These are phyloP conservation scores for Zoanthus sansibaricus DNA, from an alignment of 92 coral and sea anemone species.

Conservation along the genomic window DNA sequence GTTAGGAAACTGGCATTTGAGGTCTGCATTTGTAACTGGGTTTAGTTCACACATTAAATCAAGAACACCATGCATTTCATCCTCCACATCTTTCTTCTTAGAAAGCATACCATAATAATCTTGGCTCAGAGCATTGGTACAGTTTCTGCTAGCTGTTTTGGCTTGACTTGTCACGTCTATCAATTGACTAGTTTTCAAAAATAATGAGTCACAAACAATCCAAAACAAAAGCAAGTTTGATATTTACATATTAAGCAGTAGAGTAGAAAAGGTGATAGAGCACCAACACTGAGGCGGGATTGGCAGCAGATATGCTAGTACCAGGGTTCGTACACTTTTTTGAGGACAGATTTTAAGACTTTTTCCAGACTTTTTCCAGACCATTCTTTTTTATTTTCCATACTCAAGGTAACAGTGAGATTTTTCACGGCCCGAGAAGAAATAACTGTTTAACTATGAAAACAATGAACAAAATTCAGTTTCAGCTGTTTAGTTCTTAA, in stretches of 20 bases:
- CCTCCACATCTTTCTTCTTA: constrained; percentile 85
- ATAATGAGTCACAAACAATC: neutral
- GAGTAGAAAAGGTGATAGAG: neutral
- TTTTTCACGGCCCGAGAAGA: no score
- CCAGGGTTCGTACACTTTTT: no score
- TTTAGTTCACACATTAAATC: constrained; percentile 77
- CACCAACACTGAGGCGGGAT: neutral
- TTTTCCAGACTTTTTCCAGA: no score
- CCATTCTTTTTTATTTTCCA: no score
- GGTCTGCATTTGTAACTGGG: constrained; percentile 80
- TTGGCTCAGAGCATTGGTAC: constrained; percentile 79
- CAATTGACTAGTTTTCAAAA: constrained; percentile 74
- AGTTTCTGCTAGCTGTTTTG: constrained; percentile 89
- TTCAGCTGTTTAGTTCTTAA: no score
- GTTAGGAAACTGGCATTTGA: constrained; percentile 95
- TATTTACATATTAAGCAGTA: neutral
- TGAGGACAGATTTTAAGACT: no score
- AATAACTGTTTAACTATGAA: no score
- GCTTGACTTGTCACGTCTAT: constrained; percentile 92
- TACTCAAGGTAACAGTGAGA: no score
- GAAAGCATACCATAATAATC: constrained; percentile 94
- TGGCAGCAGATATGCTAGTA: no score
- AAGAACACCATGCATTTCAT: constrained; percentile 80
- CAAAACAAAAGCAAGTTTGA: neutral
- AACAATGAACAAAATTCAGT: no score